Conservation (phyloP, 2,888 invertebrate species). For the Drosophila nigritarsus region DNA sequence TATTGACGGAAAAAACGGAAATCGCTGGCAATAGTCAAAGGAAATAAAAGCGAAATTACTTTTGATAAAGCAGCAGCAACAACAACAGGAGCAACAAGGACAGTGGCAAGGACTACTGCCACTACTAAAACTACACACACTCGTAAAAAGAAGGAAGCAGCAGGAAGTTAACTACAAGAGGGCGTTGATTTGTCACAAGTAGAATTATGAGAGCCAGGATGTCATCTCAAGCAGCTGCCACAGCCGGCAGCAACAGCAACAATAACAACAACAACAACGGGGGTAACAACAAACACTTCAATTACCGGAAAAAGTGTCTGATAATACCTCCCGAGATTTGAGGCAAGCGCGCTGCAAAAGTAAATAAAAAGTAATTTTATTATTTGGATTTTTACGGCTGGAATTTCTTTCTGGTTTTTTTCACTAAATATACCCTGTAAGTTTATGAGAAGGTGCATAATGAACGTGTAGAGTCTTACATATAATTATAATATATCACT, state of each 20-base stretch:
- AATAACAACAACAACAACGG: conserved; percentile 25
- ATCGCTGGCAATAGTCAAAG: conserved; percentile 79
- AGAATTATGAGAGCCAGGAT: conserved; percentile 69
- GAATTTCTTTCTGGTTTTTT: conserved; percentile 9
- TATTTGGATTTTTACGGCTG: conserved; percentile 64
- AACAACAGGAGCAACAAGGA: conserved; percentile 27
- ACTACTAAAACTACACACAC: conserved; percentile 60
- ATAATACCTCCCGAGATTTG: conserved; percentile 71
- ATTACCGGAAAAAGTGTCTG: conserved; percentile 82
- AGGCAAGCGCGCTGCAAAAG: conserved; percentile 48
- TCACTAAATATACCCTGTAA: conserved; percentile 25
- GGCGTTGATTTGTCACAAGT: conserved; percentile 81
- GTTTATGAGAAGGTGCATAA: not conserved
- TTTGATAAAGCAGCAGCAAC: conserved; percentile 72
- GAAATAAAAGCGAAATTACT: conserved; percentile 81
- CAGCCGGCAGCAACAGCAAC: conserved; percentile 23
- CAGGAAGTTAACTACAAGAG: conserved; percentile 76
- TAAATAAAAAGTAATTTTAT: conserved; percentile 78
- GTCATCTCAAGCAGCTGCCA: conserved; percentile 63
- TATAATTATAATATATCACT: not conserved
- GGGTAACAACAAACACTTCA: conserved; percentile 69
- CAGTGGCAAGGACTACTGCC: conserved; percentile 39
- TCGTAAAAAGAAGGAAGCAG: conserved; percentile 50
- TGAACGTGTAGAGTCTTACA: not conserved
- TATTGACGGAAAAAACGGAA: conserved; percentile 77